phyloP scores from a whole-genome alignment of 2,113 vertebrate genomes.

The Leptobrachium ailaonicum region DNA sequence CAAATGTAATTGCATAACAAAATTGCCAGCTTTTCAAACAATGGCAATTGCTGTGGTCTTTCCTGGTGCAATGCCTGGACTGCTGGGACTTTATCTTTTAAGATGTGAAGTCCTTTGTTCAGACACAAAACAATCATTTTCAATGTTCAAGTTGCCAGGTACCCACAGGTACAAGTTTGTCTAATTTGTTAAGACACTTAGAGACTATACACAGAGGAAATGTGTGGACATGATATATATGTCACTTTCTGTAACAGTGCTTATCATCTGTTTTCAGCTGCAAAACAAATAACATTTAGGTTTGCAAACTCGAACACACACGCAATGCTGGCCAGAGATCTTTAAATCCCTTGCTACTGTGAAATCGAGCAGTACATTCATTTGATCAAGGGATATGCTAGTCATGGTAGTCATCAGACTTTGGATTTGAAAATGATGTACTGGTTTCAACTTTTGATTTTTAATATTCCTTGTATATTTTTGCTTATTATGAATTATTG shows the following conservation, averaged over 20 bases:
- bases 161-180: constrained; percentile 15
- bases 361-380: too few species aligned
- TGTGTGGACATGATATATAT: constrained; percentile 11
- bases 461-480: too few species aligned
- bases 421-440: too few species aligned
- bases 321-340: too few species aligned
- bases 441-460: too few species aligned
- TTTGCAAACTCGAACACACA: not conserved
- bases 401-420: too few species aligned
- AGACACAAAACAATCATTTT: constrained; percentile 21
- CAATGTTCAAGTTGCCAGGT: constrained; percentile 29
- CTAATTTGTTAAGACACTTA: constrained; percentile 31
- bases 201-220: constrained; percentile 29
- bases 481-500: too few species aligned
- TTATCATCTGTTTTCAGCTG: constrained; percentile 12
- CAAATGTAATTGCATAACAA: too few species aligned
- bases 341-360: too few species aligned
- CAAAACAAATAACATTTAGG: constrained; percentile 3
- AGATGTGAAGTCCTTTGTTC: constrained; percentile 23
- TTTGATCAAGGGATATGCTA: too few species aligned
- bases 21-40: too few species aligned
- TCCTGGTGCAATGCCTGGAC: not conserved
- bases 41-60: not conserved
- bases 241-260: constrained; percentile 16
- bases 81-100: constrained; percentile 2